These are phyloP conservation scores for Lepidotrigona ventralis DNA, from an alignment of 1,140 invertebrate species.

Conservation along the genomic window DNA sequence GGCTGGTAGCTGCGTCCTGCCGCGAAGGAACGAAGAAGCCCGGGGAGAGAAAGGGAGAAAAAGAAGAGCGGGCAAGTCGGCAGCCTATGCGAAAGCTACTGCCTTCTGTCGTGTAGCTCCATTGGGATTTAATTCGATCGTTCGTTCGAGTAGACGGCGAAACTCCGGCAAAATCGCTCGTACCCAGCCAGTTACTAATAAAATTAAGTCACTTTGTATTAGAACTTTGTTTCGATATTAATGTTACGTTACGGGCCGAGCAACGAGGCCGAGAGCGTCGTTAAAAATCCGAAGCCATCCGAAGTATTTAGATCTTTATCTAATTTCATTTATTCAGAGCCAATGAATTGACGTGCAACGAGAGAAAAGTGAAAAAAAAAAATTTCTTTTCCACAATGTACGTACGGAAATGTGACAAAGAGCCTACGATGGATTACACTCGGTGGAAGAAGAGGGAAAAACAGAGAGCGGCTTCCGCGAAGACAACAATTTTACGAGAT, in stretches of 20 bases:
- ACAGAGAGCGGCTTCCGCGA: slow-evolving; percentile 25
- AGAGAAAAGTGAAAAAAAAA: not conserved
- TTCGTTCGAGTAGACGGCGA: slow-evolving; percentile 38
- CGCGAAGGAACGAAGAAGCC: slow-evolving; percentile 36
- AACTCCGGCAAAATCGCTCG: slow-evolving; percentile 44
- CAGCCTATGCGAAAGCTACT: slow-evolving; percentile 56
- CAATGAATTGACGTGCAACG: not conserved
- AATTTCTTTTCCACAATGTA: not conserved
- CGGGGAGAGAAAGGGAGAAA: slow-evolving; percentile 30
- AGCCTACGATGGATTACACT: slow-evolving; percentile 16
- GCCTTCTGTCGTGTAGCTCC: slow-evolving; percentile 59
- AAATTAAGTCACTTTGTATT: slow-evolving; percentile 14
- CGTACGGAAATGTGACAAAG: slow-evolving; percentile 1
- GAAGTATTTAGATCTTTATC: not conserved
- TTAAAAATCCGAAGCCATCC: not conserved
- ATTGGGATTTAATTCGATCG: slow-evolving; percentile 59
- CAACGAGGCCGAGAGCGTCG: not conserved
- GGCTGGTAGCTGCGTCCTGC: slow-evolving; percentile 61
- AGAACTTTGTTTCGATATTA: not conserved
- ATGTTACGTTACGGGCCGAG: not conserved
- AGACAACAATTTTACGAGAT: slow-evolving; percentile 42
- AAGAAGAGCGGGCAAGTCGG: slow-evolving; percentile 39
- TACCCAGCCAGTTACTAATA: slow-evolving; percentile 2
- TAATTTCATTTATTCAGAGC: not conserved
- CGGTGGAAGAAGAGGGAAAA: not conserved